Percentiles rank a stretch among this genome's conserved stretches.
Evolutionary conservation across 2,888 invertebrate species (phyloP).

Genomic region (Hemistola chrysoprasaria): DNA sequence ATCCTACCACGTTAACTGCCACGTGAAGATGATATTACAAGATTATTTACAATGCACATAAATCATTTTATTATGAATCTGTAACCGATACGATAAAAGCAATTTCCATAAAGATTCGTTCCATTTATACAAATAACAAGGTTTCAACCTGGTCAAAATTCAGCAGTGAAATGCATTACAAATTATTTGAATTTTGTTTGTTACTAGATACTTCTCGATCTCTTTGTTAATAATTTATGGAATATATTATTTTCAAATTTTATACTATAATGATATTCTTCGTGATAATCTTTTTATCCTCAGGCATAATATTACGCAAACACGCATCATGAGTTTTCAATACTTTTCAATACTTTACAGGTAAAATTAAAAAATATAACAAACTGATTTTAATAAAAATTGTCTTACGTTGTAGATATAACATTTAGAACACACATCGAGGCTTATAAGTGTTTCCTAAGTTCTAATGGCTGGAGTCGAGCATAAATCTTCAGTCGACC

Average conservation of each 20-base stretch:
- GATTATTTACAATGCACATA: slow-evolving; percentile 40
- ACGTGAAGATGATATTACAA: slow-evolving; percentile 44
- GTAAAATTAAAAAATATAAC: no score
- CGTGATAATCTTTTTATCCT: no score
- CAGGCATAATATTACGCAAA: no score
- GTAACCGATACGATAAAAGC: slow-evolving; percentile 46
- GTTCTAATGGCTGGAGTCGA: slow-evolving; percentile 7
- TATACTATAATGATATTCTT: no score
- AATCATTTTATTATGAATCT: slow-evolving; percentile 70
- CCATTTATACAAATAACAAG: slow-evolving; percentile 39
- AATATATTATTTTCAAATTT: no score
- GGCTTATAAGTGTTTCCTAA: slow-evolving; percentile 3
- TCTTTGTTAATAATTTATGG: not conserved
- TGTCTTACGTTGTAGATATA: no score
- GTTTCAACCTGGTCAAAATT: slow-evolving; percentile 37
- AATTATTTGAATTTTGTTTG: slow-evolving; percentile 28
- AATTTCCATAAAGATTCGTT: slow-evolving; percentile 56
- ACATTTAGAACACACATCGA: not conserved
- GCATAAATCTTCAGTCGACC: slow-evolving; percentile 49
- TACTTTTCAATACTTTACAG: no score
- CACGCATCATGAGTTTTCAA: no score
- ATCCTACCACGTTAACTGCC: slow-evolving; percentile 49
- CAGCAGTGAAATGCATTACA: slow-evolving; percentile 32
- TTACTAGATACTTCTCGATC: not conserved
- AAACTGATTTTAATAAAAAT: no score